These are phyloP conservation scores for Nebria brevicollis DNA, from an alignment of 2,888 invertebrate species.

Conservation along the genomic window DNA sequence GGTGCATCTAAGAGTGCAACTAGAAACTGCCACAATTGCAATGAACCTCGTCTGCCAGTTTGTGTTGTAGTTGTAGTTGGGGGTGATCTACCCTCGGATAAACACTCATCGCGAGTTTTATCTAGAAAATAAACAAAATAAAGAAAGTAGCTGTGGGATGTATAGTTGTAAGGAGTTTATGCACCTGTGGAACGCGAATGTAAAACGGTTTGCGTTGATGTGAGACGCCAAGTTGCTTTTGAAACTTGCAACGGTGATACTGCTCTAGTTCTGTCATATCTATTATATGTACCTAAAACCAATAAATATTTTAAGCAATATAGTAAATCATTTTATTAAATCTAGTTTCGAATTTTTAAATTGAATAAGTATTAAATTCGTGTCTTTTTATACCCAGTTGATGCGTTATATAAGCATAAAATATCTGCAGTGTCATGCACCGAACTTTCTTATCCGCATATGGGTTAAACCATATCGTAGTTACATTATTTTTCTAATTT, in stretches of 20 bases:
- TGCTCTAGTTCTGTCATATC: conserved; percentile 39
- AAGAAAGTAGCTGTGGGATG: background rate
- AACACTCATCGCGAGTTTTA: conserved; percentile 36
- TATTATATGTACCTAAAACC: conserved; percentile 36
- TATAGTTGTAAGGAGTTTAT: background rate
- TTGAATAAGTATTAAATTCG: too few relatives aligned
- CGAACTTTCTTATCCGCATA: too few relatives aligned
- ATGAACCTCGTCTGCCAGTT: conserved; percentile 76
- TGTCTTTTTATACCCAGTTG: too few relatives aligned
- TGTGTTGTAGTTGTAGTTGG: conserved; percentile 22
- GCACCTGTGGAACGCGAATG: conserved; percentile 32
- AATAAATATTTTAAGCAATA: too few relatives aligned
- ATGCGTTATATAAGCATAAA: too few relatives aligned
- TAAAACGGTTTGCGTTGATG: conserved; percentile 22
- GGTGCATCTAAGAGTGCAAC: conserved; percentile 82
- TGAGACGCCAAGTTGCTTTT: conserved; percentile 35
- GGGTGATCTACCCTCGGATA: conserved; percentile 52
- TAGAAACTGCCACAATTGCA: conserved; percentile 95
- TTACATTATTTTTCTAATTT: too few relatives aligned
- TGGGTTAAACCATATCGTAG: too few relatives aligned
- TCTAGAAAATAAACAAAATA: conserved; percentile 20
- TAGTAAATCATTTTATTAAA: too few relatives aligned
- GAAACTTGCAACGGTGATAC: conserved; percentile 32
- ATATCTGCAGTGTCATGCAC: too few relatives aligned
- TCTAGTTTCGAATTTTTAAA: too few relatives aligned